Percentiles rank a stretch among this genome's conserved stretches.
These are phyloP conservation scores for Magallana nippona DNA, from an alignment of 2,888 invertebrate genomes.

Conservation along the genomic window DNA sequence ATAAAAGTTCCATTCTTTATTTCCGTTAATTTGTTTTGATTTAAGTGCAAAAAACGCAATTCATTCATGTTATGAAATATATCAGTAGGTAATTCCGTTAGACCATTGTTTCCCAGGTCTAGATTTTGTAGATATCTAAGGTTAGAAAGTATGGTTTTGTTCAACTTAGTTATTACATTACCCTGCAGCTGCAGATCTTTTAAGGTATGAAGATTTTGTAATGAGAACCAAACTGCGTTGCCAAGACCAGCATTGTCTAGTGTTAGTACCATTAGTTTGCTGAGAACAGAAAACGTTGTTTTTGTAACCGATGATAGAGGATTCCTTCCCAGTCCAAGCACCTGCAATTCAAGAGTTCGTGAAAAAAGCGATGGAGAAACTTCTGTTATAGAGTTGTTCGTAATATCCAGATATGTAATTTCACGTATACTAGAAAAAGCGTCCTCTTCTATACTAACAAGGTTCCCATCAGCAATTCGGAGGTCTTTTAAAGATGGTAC, in stretches of 20 bases:
- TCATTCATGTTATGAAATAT: constrained; percentile 31
- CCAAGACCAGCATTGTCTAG: constrained; percentile 38
- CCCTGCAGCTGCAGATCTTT: constrained; percentile 42
- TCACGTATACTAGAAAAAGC: constrained; percentile 34
- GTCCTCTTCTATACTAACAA: constrained; percentile 12
- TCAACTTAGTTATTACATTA: constrained; percentile 41
- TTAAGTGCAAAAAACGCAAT: constrained; percentile 41
- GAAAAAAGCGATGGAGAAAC: constrained; percentile 38
- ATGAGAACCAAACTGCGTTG: constrained; percentile 41
- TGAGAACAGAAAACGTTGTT: constrained; percentile 7
- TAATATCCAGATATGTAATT: constrained; percentile 47
- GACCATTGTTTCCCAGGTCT: constrained; percentile 46
- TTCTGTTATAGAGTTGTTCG: constrained; percentile 44
- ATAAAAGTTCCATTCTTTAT: constrained; percentile 44
- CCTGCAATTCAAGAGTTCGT: constrained; percentile 4
- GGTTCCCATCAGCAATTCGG: constrained; percentile 31
- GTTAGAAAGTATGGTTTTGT: constrained; percentile 39
- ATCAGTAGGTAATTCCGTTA: constrained; percentile 32
- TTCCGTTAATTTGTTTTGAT: constrained; percentile 39
- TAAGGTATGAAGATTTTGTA: constrained; percentile 29
- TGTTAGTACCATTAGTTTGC: constrained; percentile 36
- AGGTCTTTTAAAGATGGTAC: constrained; percentile 44
- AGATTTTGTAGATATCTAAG: constrained; percentile 40
- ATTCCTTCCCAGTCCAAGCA: constrained; percentile 44
- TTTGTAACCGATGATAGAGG: constrained; percentile 41